Conservation (phyloP, 2,888 invertebrate genomes). For the Dastarcus helophoroides region DNA sequence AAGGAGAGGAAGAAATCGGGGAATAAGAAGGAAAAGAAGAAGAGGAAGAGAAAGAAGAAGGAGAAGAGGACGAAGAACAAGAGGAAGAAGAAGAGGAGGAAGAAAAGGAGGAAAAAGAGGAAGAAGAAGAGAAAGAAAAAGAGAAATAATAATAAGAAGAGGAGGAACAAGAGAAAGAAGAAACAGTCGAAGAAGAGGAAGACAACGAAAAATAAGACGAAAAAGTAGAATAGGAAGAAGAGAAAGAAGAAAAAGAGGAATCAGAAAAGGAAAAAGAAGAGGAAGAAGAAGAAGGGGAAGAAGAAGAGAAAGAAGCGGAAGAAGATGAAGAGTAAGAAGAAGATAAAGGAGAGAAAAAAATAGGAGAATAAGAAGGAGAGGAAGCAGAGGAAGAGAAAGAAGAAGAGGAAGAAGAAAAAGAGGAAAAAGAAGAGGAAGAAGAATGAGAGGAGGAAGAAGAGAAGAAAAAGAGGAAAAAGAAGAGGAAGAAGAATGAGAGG, state of each 20-base stretch:
- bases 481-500: no score
- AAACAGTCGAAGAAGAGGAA: no score
- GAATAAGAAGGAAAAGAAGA: not conserved
- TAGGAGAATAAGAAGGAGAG: no score
- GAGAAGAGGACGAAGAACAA: constrained; percentile 1
- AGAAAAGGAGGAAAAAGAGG: not conserved
- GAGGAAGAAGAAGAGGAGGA: not conserved
- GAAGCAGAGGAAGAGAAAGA: not conserved
- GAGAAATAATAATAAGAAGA: constrained; percentile 2
- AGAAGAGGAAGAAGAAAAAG: constrained; percentile 2
- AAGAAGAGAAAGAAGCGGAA: not conserved
- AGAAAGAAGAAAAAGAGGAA: no score
- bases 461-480: not conserved
- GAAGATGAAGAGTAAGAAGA: no score
- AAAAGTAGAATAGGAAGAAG: constrained; percentile 1
- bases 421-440: not conserved
- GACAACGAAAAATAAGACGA: no score
- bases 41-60: not conserved
- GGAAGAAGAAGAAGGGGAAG: constrained; percentile 3
- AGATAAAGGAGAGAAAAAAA: no score
- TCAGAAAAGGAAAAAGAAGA: constrained; percentile 3
- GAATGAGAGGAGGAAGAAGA: no score
- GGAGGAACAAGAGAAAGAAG: no score
- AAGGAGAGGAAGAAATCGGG: not conserved
- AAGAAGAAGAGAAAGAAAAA: no score